phyloP scores from a whole-genome alignment of 2,888 invertebrate species.

The Mylabris sibirica region DNA sequence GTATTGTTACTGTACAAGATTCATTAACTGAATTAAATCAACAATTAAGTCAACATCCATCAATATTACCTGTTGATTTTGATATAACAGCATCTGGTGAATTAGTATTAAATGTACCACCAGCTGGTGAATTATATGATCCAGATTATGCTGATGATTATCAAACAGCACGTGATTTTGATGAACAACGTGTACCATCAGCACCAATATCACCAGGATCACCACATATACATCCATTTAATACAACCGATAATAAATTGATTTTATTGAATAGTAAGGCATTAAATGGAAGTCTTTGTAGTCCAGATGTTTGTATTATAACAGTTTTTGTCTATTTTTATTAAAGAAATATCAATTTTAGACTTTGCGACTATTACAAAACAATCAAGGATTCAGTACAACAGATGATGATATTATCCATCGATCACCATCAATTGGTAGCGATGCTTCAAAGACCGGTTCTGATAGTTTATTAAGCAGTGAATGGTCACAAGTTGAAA shows the following conservation, averaged over 20 bases:
- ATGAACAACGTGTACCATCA: slow-evolving; percentile 81
- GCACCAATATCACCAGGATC: slow-evolving; percentile 75
- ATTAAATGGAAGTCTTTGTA: slow-evolving; percentile 69
- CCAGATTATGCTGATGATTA: slow-evolving; percentile 64
- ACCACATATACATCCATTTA: slow-evolving; percentile 79
- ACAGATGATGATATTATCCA: slow-evolving; percentile 62
- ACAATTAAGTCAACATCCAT: slow-evolving; percentile 89
- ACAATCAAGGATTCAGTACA: slow-evolving; percentile 72
- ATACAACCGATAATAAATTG: slow-evolving; percentile 81
- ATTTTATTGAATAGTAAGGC: slow-evolving; percentile 77
- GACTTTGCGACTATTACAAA: slow-evolving; percentile 77
- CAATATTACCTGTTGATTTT: slow-evolving; percentile 91
- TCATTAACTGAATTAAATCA: slow-evolving; percentile 86
- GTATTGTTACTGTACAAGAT: slow-evolving; percentile 90
- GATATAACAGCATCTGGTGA: slow-evolving; percentile 84
- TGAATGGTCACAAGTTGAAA: slow-evolving; percentile 97
- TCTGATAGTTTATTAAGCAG: slow-evolving; percentile 79
- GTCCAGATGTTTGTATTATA: slow-evolving; percentile 70
- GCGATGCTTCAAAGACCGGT: slow-evolving; percentile 72
- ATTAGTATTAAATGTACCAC: slow-evolving; percentile 71
- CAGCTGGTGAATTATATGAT: slow-evolving; percentile 66
- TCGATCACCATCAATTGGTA: slow-evolving; percentile 71
- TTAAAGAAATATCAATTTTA: slow-evolving; percentile 35
- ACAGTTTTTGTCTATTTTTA: slow-evolving; percentile 19
- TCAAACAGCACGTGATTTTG: slow-evolving; percentile 66